Conservation (phyloP, 1,140 invertebrate genomes). For the Panagrolaimus sp. region DNA sequence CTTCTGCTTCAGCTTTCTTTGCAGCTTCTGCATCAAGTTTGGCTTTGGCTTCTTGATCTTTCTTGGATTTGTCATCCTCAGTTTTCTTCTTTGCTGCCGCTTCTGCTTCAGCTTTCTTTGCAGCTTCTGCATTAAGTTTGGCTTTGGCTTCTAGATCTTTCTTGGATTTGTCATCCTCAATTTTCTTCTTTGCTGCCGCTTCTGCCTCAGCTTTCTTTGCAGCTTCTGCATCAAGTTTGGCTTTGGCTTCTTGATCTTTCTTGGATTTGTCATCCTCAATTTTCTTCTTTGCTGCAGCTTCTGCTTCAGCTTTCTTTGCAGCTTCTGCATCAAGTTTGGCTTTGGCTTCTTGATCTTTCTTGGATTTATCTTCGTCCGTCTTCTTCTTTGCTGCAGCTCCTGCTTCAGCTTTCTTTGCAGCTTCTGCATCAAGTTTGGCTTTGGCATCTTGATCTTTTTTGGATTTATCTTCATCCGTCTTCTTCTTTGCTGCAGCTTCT, state of each 20-base stretch:
- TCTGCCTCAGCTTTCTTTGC: background rate
- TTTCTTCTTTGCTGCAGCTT: background rate
- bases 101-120: background rate
- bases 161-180: background rate
- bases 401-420: constrained; percentile 6
- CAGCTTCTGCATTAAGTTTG: background rate
- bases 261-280: background rate
- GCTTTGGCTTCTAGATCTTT: background rate
- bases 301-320: background rate
- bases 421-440: constrained; percentile 8
- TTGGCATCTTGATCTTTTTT: background rate
- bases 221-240: background rate
- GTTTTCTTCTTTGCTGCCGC: background rate
- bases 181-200: background rate
- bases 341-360: background rate
- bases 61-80: background rate
- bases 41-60: background rate
- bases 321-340: background rate
- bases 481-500: constrained; percentile 8
- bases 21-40: background rate
- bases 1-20: background rate
- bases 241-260: background rate
- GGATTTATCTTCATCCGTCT: background rate
- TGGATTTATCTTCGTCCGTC: background rate
- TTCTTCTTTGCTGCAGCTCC: background rate